These are phyloP conservation scores for Pomatorhinus ruficollis DNA, from an alignment of 2,113 vertebrate genomes.

Conservation along the genomic window DNA sequence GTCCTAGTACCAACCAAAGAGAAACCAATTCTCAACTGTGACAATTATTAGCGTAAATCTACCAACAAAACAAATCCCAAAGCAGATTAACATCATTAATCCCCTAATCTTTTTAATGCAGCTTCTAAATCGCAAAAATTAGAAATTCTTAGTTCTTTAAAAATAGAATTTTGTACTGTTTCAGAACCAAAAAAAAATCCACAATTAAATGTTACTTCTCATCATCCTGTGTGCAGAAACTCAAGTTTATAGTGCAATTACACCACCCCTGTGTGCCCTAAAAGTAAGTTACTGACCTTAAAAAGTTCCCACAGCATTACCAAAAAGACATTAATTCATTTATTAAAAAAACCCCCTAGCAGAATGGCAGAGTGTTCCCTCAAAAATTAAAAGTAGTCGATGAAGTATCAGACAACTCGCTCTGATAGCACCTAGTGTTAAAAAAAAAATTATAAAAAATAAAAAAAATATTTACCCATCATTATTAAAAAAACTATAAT, in stretches of 20 bases:
- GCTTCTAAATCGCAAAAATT: not conserved
- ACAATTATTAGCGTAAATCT: not conserved
- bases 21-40: not conserved
- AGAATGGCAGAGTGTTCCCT: not conserved
- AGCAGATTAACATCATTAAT: not conserved
- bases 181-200: not conserved
- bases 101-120: not conserved
- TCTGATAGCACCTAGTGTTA: not conserved
- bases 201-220: not conserved
- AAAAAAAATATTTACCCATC: not conserved
- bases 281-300: not conserved
- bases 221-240: not conserved
- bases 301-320: not conserved
- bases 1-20: not conserved
- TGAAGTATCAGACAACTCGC: not conserved
- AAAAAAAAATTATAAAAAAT: not conserved
- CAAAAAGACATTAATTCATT: not conserved
- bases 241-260: not conserved
- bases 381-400: not conserved
- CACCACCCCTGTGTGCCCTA: not conserved
- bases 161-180: not conserved
- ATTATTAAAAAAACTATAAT: not conserved
- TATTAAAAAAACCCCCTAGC: not conserved
- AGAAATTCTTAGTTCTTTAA: not conserved
- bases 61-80: not conserved